Evolutionary conservation across 2,113 vertebrate species (phyloP).

Genomic region (Pangasianodon hypophthalmus): DNA sequence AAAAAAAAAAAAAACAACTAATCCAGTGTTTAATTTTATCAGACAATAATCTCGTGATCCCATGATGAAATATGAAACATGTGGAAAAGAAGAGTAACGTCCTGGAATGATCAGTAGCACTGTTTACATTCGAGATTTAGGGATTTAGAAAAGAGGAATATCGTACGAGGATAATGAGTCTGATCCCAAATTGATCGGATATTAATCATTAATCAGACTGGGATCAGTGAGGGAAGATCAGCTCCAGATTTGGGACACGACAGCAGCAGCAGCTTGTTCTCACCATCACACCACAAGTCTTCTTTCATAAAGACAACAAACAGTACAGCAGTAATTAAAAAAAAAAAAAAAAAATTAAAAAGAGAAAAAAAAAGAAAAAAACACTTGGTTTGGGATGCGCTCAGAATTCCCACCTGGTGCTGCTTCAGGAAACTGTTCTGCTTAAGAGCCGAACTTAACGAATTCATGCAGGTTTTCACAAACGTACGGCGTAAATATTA

Average conservation of each 20-base stretch:
- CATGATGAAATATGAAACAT: not conserved
- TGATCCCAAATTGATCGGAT: not conserved
- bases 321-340: not conserved
- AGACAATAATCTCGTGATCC: slow-evolving; percentile 1
- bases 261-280: not conserved
- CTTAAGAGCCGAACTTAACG: too few relatives aligned
- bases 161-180: not conserved
- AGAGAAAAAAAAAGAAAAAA: not conserved
- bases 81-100: not conserved
- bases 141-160: slow-evolving; percentile 10
- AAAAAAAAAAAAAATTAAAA: not conserved
- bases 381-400: not conserved
- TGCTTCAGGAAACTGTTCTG: not conserved
- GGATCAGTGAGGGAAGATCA: not conserved
- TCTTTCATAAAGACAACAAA: slow-evolving; percentile 12
- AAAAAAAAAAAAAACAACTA: not conserved
- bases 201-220: not conserved
- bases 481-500: not conserved
- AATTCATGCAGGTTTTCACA: too few relatives aligned
- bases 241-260: not conserved
- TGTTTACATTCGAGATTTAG: not conserved
- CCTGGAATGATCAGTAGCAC: not conserved
- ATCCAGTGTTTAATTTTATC: slow-evolving; percentile 16
- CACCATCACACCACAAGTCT: not conserved
- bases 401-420: not conserved